phyloP scores from a whole-genome alignment of 1,140 invertebrate species.

The Drosophila asahinai region DNA sequence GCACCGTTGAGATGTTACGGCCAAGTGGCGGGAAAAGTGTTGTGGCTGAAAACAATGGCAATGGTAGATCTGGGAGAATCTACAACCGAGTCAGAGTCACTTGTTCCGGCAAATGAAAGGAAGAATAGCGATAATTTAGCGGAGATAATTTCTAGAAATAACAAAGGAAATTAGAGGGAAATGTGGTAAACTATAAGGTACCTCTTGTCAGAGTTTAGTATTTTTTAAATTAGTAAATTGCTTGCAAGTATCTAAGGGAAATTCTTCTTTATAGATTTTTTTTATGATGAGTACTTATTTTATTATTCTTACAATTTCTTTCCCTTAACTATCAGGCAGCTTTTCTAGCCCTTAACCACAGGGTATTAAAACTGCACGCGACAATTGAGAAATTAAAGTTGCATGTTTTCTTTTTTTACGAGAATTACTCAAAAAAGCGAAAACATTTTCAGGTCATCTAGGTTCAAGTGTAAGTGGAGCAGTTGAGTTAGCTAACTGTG shows the following conservation, averaged over 20 bases:
- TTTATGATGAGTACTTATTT: not conserved
- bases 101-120: constrained; percentile 45
- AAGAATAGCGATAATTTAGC: constrained; percentile 64
- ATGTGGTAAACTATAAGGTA: not conserved
- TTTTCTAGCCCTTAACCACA: not conserved
- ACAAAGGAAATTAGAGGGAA: not conserved
- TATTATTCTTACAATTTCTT: not conserved
- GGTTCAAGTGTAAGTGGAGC: constrained; percentile 49
- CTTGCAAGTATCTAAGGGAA: too few relatives aligned
- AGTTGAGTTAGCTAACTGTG: constrained; percentile 53
- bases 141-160: constrained; percentile 62
- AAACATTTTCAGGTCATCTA: constrained; percentile 54
- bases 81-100: constrained; percentile 24
- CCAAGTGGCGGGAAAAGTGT: constrained; percentile 43
- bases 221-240: not conserved
- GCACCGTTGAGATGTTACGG: constrained; percentile 52
- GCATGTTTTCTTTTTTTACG: constrained; percentile 40
- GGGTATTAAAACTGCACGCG: constrained; percentile 28
- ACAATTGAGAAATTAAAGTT: constrained; percentile 66
- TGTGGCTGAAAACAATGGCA: constrained; percentile 53
- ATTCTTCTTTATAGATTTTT: not conserved
- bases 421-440: constrained; percentile 57
- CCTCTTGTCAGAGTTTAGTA: not conserved
- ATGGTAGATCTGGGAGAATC: constrained; percentile 46
- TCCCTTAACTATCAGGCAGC: not conserved